phyloP scores from a whole-genome alignment of 2,888 invertebrate genomes.

The Loripinus fragilis region DNA sequence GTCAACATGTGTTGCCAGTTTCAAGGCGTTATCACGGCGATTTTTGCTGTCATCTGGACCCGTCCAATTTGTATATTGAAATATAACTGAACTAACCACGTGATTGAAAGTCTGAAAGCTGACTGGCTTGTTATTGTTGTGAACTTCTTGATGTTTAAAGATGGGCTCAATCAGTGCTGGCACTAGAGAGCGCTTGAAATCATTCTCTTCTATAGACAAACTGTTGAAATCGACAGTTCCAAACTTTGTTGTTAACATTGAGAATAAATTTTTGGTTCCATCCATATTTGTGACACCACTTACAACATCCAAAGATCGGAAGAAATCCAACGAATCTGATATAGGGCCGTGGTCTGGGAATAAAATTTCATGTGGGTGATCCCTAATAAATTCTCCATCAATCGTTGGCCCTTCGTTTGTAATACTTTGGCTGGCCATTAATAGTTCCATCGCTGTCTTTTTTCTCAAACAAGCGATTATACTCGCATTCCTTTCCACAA shows the following conservation, averaged over 20 bases:
- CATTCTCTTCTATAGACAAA: slow-evolving; percentile 20
- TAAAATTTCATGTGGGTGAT: slow-evolving; percentile 43
- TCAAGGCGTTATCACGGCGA: slow-evolving; percentile 33
- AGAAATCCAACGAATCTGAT: slow-evolving; percentile 43
- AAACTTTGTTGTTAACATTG: slow-evolving; percentile 25
- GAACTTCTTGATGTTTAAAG: slow-evolving; percentile 34
- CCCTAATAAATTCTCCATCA: slow-evolving; percentile 50
- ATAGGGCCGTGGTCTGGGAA: not conserved
- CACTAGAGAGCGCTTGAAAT: slow-evolving; percentile 37
- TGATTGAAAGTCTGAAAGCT: slow-evolving; percentile 24
- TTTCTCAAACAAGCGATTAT: slow-evolving; percentile 43
- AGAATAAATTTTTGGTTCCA: slow-evolving; percentile 30
- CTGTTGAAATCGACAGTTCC: slow-evolving; percentile 10
- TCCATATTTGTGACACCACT: slow-evolving; percentile 39
- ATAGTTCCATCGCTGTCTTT: slow-evolving; percentile 29
- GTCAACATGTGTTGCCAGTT: slow-evolving; percentile 46
- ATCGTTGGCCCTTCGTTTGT: slow-evolving; percentile 43
- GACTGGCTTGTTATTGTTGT: slow-evolving; percentile 14
- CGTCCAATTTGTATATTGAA: slow-evolving; percentile 56
- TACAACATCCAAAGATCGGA: slow-evolving; percentile 46
- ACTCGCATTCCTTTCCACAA: slow-evolving; percentile 20
- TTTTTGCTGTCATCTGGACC: slow-evolving; percentile 38
- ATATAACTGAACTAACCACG: slow-evolving; percentile 29
- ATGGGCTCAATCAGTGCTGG: slow-evolving; percentile 42
- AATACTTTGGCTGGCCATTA: slow-evolving; percentile 31